Conservation (phyloP, 2,888 invertebrate species). For the Cephonodes hylas region DNA sequence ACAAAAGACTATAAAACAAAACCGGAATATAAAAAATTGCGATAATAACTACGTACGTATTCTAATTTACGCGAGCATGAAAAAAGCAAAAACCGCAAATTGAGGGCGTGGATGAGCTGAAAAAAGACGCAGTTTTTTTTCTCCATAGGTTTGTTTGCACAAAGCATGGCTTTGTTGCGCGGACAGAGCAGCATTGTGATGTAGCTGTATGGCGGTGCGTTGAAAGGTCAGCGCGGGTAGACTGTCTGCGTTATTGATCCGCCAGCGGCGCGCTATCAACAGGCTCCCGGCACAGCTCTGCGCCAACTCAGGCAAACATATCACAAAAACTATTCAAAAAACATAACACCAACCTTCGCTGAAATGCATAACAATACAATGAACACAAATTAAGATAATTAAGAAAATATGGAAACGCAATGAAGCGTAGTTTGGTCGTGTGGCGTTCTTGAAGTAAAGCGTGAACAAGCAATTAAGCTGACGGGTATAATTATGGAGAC, state of each 20-base stretch:
- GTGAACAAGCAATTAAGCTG: slow-evolving; percentile 1
- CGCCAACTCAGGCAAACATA: not conserved
- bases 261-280: not conserved
- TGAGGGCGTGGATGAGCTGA: not conserved
- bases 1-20: no score
- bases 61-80: not conserved
- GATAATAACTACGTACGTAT: not conserved
- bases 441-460: not conserved
- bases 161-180: slow-evolving; percentile 1
- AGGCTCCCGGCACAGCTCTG: not conserved
- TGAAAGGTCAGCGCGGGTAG: not conserved
- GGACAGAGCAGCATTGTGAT: not conserved
- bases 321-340: no score
- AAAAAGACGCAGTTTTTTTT: not conserved
- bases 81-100: not conserved
- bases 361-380: not conserved
- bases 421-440: not conserved
- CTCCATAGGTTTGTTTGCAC: slow-evolving; percentile 4
- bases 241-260: slow-evolving; percentile 6
- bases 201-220: not conserved
- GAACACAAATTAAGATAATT: not conserved
- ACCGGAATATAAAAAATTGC: no score
- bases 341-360: no score
- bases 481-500: not conserved
- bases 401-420: not conserved